Evolutionary conservation across 2,888 invertebrate genomes (phyloP).

Genomic region (Hyposoter dolosus): DNA sequence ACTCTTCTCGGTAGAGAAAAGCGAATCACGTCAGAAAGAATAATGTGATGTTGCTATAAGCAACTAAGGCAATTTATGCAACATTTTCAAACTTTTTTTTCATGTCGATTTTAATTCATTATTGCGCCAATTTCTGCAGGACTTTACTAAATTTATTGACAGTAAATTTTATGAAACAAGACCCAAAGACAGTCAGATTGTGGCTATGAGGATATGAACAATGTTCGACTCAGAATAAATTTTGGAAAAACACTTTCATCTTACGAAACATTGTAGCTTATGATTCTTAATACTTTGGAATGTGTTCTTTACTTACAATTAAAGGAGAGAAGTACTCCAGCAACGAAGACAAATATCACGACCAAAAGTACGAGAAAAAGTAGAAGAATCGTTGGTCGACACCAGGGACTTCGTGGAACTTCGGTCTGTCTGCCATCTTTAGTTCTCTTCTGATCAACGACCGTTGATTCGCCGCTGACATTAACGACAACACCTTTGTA

Average conservation of each 20-base stretch:
- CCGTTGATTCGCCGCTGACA: conserved; percentile 82
- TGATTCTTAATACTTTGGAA: not conserved
- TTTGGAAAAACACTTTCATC: not conserved
- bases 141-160: not conserved
- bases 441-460: conserved; percentile 81
- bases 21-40: conserved; percentile 12
- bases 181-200: not conserved
- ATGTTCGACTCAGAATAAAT: not conserved
- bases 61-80: not conserved
- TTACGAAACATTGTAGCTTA: not conserved
- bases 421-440: conserved; percentile 82
- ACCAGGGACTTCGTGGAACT: conserved; percentile 85
- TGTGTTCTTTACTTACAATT: conserved; percentile 86
- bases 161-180: not conserved
- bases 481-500: conserved; percentile 84
- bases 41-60: conserved; percentile 20
- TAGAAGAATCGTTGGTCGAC: conserved; percentile 86
- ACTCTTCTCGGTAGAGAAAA: not conserved
- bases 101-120: not conserved
- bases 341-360: conserved; percentile 87
- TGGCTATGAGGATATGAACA: too few species aligned
- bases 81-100: not conserved
- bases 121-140: not conserved
- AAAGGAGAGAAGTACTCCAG: conserved; percentile 87
- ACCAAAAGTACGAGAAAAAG: conserved; percentile 87